These are phyloP conservation scores for Falco peregrinus DNA, from an alignment of 2,797 vertebrate genomes.

Conservation along the genomic window DNA sequence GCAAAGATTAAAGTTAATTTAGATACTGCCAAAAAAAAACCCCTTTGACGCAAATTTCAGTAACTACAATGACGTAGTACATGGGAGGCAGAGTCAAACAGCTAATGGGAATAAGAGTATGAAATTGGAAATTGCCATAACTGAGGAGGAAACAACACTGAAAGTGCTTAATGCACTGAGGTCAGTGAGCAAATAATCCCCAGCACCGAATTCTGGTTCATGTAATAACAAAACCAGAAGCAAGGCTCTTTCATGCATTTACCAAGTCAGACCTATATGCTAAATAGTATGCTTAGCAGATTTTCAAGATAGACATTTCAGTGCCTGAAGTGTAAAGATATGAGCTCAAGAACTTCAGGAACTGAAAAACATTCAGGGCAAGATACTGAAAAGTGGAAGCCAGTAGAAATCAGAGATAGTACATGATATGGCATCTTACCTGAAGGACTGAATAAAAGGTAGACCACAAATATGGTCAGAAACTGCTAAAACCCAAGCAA, in stretches of 20 bases:
- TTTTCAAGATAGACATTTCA: background rate
- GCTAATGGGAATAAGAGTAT: background rate
- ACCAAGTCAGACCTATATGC: background rate
- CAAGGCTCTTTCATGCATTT: background rate
- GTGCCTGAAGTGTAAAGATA: background rate
- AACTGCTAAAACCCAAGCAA: background rate
- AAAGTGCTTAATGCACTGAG: background rate
- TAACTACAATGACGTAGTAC: background rate
- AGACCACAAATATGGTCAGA: background rate
- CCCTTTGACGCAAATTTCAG: background rate
- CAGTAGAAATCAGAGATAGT: background rate
- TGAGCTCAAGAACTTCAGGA: background rate
- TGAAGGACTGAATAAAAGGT: background rate
- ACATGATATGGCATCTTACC: background rate
- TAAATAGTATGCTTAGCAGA: background rate
- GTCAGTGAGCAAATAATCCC: background rate
- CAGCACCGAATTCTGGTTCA: background rate
- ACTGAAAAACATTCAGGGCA: background rate
- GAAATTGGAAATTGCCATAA: background rate
- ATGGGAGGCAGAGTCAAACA: background rate
- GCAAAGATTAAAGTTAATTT: constrained; percentile 7
- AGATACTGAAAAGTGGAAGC: background rate
- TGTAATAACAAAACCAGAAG: background rate
- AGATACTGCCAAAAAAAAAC: background rate
- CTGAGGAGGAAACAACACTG: background rate